These are phyloP conservation scores for Leptopilina clavipes DNA, from an alignment of 1,140 invertebrate genomes.

Conservation along the genomic window DNA sequence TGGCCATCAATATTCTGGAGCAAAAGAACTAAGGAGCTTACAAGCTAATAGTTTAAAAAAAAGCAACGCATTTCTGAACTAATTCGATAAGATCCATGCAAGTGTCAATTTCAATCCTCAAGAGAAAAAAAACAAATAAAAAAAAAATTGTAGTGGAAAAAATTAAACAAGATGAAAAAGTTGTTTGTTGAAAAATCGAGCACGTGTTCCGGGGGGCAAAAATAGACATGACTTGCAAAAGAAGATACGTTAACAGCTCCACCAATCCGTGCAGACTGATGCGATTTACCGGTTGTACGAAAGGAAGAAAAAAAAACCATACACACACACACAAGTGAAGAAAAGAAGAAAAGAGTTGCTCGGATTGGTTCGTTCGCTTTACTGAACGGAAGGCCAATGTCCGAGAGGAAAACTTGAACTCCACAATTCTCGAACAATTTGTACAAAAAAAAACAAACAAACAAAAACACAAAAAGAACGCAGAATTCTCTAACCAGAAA, in stretches of 20 bases:
- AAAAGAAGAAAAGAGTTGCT: constrained; percentile 12
- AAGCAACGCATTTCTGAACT: not conserved
- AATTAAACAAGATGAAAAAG: not conserved
- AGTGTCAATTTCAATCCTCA: not conserved
- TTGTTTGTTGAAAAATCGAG: constrained; percentile 18
- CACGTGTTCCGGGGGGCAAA: constrained; percentile 21
- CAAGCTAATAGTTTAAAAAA: not conserved
- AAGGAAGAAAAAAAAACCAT: not conserved
- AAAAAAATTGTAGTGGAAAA: not conserved
- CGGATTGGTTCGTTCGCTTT: constrained; percentile 14
- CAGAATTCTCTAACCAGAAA: not conserved
- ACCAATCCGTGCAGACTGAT: constrained; percentile 31
- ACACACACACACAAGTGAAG: not conserved
- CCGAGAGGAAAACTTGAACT: constrained; percentile 17
- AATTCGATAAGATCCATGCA: not conserved
- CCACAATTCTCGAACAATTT: not conserved
- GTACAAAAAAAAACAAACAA: not conserved
- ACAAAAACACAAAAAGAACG: not conserved
- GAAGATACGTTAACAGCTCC: constrained; percentile 19
- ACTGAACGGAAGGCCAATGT: constrained; percentile 25
- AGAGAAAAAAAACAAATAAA: not conserved
- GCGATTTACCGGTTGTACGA: constrained; percentile 26
- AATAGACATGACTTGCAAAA: constrained; percentile 12
- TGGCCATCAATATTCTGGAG: not conserved
- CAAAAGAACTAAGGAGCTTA: not conserved